Percentiles rank a stretch among this genome's conserved stretches.
Conservation (phyloP, 2,113 vertebrate genomes). For the Lutjanus erythropterus region DNA sequence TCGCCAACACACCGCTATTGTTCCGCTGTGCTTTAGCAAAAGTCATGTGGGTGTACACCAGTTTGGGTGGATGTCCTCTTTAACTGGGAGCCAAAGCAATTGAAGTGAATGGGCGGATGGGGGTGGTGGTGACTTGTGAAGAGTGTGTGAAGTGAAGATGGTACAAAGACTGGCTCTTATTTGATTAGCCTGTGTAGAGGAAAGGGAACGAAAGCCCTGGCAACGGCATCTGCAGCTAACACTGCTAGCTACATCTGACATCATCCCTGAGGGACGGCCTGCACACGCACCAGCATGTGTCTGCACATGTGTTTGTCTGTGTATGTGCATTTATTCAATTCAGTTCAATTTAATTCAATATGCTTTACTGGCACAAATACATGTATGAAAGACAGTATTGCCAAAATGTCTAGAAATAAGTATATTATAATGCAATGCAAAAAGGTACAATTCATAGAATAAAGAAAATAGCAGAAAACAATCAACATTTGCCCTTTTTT, state of each 20-base stretch:
- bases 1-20: constrained; percentile 67
- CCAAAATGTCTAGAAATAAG: no score
- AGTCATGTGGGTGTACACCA: constrained; percentile 73
- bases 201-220: constrained; percentile 62
- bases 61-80: constrained; percentile 72
- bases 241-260: constrained; percentile 67
- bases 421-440: no score
- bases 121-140: constrained; percentile 60
- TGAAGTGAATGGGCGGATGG: constrained; percentile 63
- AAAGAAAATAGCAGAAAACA: no score
- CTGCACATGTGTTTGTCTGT: constrained; percentile 15
- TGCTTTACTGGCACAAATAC: no score
- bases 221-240: constrained; percentile 65
- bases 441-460: no score
- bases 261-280: constrained; percentile 50
- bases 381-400: no score
- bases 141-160: constrained; percentile 70
- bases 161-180: constrained; percentile 65
- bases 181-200: constrained; percentile 67
- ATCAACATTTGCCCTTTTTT: no score
- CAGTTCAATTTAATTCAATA: no score
- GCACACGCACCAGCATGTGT: constrained; percentile 5
- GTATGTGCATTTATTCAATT: constrained; percentile 22
- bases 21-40: constrained; percentile 61
- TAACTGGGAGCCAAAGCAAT: constrained; percentile 70